Percentiles rank a stretch among this genome's conserved stretches.
phyloP scores from a whole-genome alignment of 2,113 vertebrate species.

The Gila orcuttii region DNA sequence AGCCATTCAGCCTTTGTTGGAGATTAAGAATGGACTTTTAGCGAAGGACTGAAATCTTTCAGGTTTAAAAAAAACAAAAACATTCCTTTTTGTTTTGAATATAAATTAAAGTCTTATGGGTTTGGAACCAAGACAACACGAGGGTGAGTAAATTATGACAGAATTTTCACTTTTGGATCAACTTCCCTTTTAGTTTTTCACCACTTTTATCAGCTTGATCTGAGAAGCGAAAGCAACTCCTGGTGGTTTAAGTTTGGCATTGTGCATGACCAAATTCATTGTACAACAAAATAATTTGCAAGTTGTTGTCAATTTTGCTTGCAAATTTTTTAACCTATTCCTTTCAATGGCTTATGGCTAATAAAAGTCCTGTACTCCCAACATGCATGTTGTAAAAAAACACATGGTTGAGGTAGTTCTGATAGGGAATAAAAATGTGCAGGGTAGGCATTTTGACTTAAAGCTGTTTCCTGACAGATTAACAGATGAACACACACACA shows the following conservation, averaged over 20 bases:
- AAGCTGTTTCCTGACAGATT: slow-evolving; percentile 62
- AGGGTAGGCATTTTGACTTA: slow-evolving; percentile 33
- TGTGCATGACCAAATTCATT: background rate
- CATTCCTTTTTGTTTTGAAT: background rate
- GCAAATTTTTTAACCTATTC: background rate
- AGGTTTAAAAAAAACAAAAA: background rate
- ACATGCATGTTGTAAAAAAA: background rate
- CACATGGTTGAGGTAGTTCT: background rate
- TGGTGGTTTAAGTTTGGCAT: background rate
- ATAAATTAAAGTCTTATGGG: background rate
- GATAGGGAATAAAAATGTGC: slow-evolving; percentile 41
- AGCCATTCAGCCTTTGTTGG: too few relatives aligned
- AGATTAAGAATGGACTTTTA: too few relatives aligned
- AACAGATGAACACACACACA: too few relatives aligned
- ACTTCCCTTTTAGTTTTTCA: background rate
- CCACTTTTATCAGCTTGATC: background rate
- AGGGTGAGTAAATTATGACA: background rate
- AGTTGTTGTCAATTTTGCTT: background rate
- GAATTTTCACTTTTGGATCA: background rate
- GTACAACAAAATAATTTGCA: background rate
- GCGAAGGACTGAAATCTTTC: background rate
- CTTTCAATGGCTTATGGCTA: background rate
- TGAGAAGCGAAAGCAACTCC: background rate
- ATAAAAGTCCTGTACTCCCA: background rate
- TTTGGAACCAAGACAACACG: background rate